These are phyloP conservation scores for Cervus canadensis DNA, from an alignment of 2,113 vertebrate species.

Conservation along the genomic window DNA sequence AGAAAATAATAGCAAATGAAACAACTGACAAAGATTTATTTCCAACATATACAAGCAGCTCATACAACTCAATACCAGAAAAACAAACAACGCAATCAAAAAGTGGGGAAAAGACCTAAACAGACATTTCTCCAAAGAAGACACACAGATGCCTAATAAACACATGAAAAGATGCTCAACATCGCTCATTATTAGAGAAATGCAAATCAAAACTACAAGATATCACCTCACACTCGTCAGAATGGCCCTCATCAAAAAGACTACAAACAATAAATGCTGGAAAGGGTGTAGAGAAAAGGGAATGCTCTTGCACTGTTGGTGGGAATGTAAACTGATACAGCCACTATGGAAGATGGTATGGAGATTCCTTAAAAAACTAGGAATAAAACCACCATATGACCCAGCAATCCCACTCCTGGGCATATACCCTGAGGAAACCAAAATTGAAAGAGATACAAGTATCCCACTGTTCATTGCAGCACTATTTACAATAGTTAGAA, in stretches of 20 bases:
- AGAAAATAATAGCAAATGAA: neutral
- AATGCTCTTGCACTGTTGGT: rapidly evolving
- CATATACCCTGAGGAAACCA: neutral
- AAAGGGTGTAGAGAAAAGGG: neutral
- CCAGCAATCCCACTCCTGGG: neutral
- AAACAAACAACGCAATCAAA: neutral
- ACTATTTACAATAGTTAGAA: neutral
- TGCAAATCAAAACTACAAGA: neutral
- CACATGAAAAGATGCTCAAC: neutral
- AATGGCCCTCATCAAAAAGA: neutral
- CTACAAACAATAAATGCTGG: neutral
- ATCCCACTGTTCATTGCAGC: neutral
- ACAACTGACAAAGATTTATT: neutral
- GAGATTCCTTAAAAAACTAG: neutral
- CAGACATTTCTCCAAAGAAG: neutral
- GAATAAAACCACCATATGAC: neutral
- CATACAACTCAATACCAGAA: neutral
- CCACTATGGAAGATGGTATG: rapidly evolving
- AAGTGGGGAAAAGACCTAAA: neutral
- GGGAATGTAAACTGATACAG: neutral
- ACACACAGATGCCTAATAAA: neutral
- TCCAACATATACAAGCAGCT: neutral
- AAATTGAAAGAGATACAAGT: neutral
- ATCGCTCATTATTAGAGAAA: neutral
- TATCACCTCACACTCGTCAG: neutral